phyloP scores from a whole-genome alignment of 2,888 invertebrate genomes.

The Dynastes maya region DNA sequence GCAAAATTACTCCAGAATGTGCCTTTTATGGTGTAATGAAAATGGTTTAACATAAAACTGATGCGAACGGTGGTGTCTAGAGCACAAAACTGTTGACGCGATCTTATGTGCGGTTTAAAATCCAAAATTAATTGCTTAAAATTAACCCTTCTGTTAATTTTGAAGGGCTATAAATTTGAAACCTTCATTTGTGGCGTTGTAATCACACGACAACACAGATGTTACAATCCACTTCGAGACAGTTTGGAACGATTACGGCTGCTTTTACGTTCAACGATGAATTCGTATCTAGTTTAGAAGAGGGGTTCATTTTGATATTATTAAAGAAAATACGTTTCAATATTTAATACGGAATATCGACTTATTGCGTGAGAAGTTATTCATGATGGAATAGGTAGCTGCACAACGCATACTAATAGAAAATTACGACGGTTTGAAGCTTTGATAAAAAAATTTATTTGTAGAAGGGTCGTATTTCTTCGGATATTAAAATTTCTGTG shows the following conservation, averaged over 20 bases:
- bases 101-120: conserved; percentile 56
- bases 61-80: conserved; percentile 23
- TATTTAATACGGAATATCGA: too few species aligned
- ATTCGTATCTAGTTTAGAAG: conserved; percentile 4
- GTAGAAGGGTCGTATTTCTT: conserved; percentile 2
- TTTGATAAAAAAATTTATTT: too few species aligned
- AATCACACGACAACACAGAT: conserved; percentile 67
- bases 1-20: conserved; percentile 3
- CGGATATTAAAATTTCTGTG: conserved; percentile 7
- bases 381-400: too few species aligned
- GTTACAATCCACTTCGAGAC: conserved; percentile 62
- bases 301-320: conserved; percentile 5
- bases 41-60: conserved; percentile 36
- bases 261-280: conserved; percentile 37
- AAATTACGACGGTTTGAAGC: too few species aligned
- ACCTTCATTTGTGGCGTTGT: conserved; percentile 68
- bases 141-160: conserved; percentile 70
- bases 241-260: conserved; percentile 53
- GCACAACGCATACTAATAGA: too few species aligned
- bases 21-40: conserved; percentile 22
- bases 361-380: too few species aligned
- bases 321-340: neutral
- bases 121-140: conserved; percentile 69
- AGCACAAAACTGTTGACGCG: conserved; percentile 49
- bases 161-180: conserved; percentile 69